Conservation (phyloP, 2,797 vertebrate species). For the Sylvia borin region DNA sequence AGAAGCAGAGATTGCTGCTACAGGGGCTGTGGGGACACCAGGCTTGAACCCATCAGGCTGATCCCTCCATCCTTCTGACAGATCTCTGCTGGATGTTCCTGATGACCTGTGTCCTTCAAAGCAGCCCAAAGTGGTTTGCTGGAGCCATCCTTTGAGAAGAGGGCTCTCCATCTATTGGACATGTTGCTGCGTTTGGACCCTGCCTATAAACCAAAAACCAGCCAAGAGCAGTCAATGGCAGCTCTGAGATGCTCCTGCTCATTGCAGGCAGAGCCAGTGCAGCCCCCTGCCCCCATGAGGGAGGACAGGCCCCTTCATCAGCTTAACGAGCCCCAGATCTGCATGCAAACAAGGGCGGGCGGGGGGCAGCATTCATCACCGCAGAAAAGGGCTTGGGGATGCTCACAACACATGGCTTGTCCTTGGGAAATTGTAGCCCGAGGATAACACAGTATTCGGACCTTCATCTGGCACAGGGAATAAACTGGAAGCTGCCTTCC, state of each 20-base stretch:
- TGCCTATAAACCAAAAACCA: neutral
- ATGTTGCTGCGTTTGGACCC: rapidly evolving
- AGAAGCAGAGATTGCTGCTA: neutral
- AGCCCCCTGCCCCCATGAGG: neutral
- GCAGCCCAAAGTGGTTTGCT: neutral
- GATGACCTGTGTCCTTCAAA: neutral
- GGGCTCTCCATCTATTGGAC: neutral
- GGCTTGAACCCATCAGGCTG: rapidly evolving
- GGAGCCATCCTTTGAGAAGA: neutral
- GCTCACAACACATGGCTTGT: constrained; percentile 68
- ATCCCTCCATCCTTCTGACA: neutral
- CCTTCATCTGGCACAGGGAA: constrained; percentile 74
- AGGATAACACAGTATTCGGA: constrained; percentile 64
- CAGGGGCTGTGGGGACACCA: neutral
- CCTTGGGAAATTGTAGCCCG: constrained; percentile 77
- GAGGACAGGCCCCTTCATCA: constrained; percentile 55
- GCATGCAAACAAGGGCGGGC: constrained; percentile 58
- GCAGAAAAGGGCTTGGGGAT: constrained; percentile 49
- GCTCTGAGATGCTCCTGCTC: neutral
- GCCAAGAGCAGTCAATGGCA: neutral
- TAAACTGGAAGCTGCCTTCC: constrained; percentile 65
- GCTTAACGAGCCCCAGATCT: constrained; percentile 65
- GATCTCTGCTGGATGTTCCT: neutral
- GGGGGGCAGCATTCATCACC: constrained; percentile 54
- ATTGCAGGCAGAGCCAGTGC: neutral